Conservation (phyloP, 2,113 vertebrate species). For the Syrmaticus mikado region DNA sequence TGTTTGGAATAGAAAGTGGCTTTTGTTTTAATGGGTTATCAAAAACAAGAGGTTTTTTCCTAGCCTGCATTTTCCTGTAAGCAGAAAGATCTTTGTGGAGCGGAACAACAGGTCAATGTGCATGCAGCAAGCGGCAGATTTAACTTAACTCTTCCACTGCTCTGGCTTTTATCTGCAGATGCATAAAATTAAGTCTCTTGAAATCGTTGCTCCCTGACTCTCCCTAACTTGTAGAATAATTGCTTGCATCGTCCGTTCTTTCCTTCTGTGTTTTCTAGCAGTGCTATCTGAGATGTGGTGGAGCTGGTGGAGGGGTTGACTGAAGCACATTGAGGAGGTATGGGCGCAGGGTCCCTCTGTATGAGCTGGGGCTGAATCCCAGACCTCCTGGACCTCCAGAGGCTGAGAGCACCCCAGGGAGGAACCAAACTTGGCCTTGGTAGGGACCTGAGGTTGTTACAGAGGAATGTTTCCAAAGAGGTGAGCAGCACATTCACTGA, state of each 20-base stretch:
- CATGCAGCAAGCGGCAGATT: conserved; percentile 11
- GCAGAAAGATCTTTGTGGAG: background rate
- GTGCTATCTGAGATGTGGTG: background rate
- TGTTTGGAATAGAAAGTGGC: background rate
- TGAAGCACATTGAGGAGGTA: background rate
- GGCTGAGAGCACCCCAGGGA: background rate
- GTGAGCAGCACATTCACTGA: background rate
- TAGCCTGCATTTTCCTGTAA: conserved; percentile 16
- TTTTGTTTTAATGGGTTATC: conserved; percentile 58
- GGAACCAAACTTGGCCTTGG: background rate
- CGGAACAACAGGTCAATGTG: conserved; percentile 22
- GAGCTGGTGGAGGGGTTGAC: background rate
- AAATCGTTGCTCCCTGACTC: background rate
- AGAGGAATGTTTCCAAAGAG: background rate
- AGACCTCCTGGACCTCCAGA: background rate
- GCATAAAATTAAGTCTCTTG: background rate
- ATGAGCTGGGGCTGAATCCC: background rate
- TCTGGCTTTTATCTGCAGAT: background rate
- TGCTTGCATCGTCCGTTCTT: background rate
- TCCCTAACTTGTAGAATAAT: background rate
- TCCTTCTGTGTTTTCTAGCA: background rate
- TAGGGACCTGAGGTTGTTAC: background rate
- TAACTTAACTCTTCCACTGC: background rate
- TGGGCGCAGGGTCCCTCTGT: background rate
- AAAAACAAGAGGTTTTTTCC: background rate